Conservation (phyloP, 1,140 invertebrate species). For the Calliopsis andreniformis region DNA sequence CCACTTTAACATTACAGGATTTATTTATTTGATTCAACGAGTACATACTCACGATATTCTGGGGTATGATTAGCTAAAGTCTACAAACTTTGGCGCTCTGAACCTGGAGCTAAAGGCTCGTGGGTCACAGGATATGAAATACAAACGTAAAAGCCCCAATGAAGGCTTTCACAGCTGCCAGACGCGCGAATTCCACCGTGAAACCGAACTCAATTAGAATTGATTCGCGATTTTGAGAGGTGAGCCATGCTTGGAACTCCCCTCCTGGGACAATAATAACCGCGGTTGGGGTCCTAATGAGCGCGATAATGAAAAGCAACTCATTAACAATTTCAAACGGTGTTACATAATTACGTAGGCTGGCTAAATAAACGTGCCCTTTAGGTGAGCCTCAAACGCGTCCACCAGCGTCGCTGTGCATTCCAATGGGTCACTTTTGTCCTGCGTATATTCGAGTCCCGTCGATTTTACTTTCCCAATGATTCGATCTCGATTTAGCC, state of each 20-base stretch:
- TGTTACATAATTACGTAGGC: conserved; percentile 11
- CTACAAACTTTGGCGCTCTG: no score
- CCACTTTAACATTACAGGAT: no score
- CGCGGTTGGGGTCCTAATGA: conserved; percentile 22
- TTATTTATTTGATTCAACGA: no score
- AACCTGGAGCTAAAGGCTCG: no score
- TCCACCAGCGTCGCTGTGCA: not conserved
- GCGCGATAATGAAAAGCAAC: conserved; percentile 34
- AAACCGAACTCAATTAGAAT: conserved; percentile 39
- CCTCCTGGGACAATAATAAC: not conserved
- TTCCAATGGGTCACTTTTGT: conserved; percentile 5
- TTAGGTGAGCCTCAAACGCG: not conserved
- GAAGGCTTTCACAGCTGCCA: not conserved
- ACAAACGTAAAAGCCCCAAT: no score
- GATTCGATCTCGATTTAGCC: not conserved
- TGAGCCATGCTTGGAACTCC: not conserved
- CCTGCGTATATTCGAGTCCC: not conserved
- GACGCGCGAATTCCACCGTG: conserved; percentile 7
- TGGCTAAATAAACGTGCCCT: not conserved
- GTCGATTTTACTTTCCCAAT: no score
- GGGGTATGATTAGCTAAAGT: no score
- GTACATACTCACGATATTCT: no score
- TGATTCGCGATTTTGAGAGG: not conserved
- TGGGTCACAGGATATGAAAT: no score
- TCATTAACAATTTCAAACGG: conserved; percentile 40